Base-by-base conservation (phyloP, 2,888 invertebrate species). In the Pharmacophagus antenor region DNA sequence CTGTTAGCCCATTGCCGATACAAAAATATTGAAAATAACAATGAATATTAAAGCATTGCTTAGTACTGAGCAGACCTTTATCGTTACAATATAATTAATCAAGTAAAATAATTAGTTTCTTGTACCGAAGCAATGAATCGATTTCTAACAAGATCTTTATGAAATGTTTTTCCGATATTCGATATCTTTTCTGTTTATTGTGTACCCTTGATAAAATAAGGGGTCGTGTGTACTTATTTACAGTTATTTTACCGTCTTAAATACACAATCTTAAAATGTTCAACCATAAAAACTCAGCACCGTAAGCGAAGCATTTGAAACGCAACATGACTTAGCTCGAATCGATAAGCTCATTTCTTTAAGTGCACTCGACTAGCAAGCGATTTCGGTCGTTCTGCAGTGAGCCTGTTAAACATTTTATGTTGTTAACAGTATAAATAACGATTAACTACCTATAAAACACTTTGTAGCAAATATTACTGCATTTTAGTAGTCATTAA, bases 281-380 rank as follows among this genome's bases (percentile, higher is more conserved):
- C 17, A 53, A 23, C 7, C n/a, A 44, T 53, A 44, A 44, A 44
- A 53, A 23, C 25, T 20, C n/a, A 18, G 25, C 44, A 44, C 25
- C 25, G 7, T 25, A 20, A 44, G 17, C 22, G 53, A 25, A 18
- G 42, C 44, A 44, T 18, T 53, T 17, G 20, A 22, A 25, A 25
- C 21, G 44, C 42, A 48, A 48, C 47, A 44, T 44, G 25, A 44
- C 53, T 53, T 23, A 52, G 41, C 22, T 41, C 44, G 25, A 42
- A 53, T 44, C 5, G 23, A 42, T 53, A 44, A 53, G 25, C 53
- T 53, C 53, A 53, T 44, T 53, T 44, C 25, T 23, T 41, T 53
- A 44, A 53, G 53, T 53, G 53, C 53, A 25, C 53, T 53, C 20
- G 22, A 53, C 25, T 25, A 25, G 25, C 52, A 0, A 17, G 17